These are phyloP conservation scores for Oplegnathus fasciatus DNA, from an alignment of 2,113 vertebrate species.

Conservation along the genomic window DNA sequence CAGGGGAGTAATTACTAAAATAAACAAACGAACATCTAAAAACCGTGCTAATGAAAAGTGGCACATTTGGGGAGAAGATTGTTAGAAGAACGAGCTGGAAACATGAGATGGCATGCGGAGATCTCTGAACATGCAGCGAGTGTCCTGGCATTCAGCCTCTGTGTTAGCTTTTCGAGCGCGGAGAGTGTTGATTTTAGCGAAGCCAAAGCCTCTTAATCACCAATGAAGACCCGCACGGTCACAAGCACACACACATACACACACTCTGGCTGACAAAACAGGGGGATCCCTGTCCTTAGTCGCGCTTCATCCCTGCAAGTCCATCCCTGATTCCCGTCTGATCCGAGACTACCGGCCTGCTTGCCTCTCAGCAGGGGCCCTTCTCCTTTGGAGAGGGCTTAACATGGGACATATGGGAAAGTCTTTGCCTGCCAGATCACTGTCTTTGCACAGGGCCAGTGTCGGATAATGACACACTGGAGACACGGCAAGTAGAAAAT, in stretches of 20 bases:
- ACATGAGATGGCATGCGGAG: slow-evolving; percentile 22
- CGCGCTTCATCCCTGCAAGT: slow-evolving; percentile 27
- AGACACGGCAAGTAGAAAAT: slow-evolving; percentile 51
- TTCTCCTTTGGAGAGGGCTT: slow-evolving; percentile 63
- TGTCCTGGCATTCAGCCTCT: slow-evolving; percentile 28
- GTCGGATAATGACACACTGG: slow-evolving; percentile 68
- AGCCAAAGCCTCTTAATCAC: slow-evolving; percentile 70
- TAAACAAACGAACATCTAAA: slow-evolving; percentile 16
- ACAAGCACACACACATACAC: slow-evolving; percentile 2
- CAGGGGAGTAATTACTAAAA: slow-evolving; percentile 4
- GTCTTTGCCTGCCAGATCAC: slow-evolving; percentile 61
- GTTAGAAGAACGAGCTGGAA: not conserved
- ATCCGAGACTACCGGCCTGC: slow-evolving; percentile 52
- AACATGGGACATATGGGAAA: slow-evolving; percentile 74
- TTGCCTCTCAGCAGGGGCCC: slow-evolving; percentile 65
- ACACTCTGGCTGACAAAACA: slow-evolving; percentile 32
- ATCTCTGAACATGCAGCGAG: slow-evolving; percentile 15
- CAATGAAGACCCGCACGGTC: slow-evolving; percentile 28
- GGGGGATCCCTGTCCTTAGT: slow-evolving; percentile 54
- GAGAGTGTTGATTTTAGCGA: slow-evolving; percentile 64
- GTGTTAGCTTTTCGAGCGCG: slow-evolving; percentile 7
- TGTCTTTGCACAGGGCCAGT: slow-evolving; percentile 46
- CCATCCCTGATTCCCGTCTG: slow-evolving; percentile 47
- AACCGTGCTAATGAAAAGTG: not conserved
- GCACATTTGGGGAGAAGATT: not conserved